Percentiles rank a stretch among this genome's conserved stretches.
These are phyloP conservation scores for Philotrypesis tridentata DNA, from an alignment of 1,140 invertebrate species.

Conservation along the genomic window DNA sequence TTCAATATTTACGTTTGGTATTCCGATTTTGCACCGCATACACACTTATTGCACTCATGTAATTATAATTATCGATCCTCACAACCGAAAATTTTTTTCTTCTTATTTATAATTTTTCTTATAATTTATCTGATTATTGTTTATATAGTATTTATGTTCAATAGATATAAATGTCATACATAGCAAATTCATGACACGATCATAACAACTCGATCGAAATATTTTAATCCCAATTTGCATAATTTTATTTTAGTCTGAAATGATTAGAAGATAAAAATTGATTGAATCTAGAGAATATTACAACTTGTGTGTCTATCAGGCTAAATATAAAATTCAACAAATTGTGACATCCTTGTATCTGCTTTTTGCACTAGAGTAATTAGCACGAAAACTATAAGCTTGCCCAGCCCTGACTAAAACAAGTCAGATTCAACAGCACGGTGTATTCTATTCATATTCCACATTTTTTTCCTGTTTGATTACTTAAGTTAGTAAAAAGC, in stretches of 20 bases:
- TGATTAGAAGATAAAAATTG: no score
- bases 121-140: background rate
- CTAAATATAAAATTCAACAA: constrained; percentile 24
- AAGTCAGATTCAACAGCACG: constrained; percentile 12
- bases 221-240: background rate
- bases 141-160: background rate
- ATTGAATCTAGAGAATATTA: background rate
- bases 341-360: constrained; percentile 9
- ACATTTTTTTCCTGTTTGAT: constrained; percentile 44
- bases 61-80: constrained; percentile 47
- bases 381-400: constrained; percentile 58
- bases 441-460: constrained; percentile 45
- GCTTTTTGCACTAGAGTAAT: constrained; percentile 27
- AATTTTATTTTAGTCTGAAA: background rate
- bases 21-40: constrained; percentile 68
- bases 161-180: background rate
- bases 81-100: constrained; percentile 32
- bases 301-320: background rate
- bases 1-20: constrained; percentile 7
- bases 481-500: constrained; percentile 67
- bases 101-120: background rate
- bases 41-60: constrained; percentile 52
- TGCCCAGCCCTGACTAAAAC: constrained; percentile 63
- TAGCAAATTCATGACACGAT: background rate
- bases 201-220: background rate